Evolutionary conservation across 2,888 invertebrate species (phyloP), one percentile per base, ranked within the genome.

Genomic region (Coelopa pilipes): DNA sequence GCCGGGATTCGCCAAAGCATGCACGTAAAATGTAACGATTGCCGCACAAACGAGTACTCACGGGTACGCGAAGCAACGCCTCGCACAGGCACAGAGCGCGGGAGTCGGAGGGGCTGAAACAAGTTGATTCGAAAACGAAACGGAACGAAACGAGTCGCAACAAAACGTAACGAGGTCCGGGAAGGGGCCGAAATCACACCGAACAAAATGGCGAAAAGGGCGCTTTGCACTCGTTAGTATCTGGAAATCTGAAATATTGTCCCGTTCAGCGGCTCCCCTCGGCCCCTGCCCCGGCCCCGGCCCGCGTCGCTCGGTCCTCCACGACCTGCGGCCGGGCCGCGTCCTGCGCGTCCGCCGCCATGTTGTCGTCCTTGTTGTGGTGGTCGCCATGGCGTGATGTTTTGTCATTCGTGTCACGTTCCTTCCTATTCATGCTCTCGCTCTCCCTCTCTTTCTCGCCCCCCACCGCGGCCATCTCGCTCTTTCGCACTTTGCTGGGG

Each of bases 371-470:
- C 63, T 71, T 73, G 73, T 70, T 71, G 73, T 69, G 2, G 73
- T 70, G 67, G 74, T 59, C 66, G 68, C 65, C 70, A 74, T 74
- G 72, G 70, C 50, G 72, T 70, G 74, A 70, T 73, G 66, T 82
- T 81, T 84, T 84, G 83, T 84, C 83, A 83, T 84, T 83, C 83
- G 80, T 83, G 82, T 83, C 83, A 83, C 83, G 83, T 83, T 83
- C 83, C 77, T 83, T 83, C 83, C 77, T 82, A 81, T 83, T 81
- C 82, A 81, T 82, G 81, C 81, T 72, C 62, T 11, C 4, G 17
- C 13, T 21, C 34, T 11, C n/a, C 34, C 9, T 21, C 10, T 5
- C 34, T 11, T 12, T 24, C 3, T 21, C 24, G 1, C 34, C 11
- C 13, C 34, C 13, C 4, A 62, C 11, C 34, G 15, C 13, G 13